Evolutionary conservation across 2,113 vertebrate species (phyloP).

Genomic region (Chlamydotis undulata): DNA sequence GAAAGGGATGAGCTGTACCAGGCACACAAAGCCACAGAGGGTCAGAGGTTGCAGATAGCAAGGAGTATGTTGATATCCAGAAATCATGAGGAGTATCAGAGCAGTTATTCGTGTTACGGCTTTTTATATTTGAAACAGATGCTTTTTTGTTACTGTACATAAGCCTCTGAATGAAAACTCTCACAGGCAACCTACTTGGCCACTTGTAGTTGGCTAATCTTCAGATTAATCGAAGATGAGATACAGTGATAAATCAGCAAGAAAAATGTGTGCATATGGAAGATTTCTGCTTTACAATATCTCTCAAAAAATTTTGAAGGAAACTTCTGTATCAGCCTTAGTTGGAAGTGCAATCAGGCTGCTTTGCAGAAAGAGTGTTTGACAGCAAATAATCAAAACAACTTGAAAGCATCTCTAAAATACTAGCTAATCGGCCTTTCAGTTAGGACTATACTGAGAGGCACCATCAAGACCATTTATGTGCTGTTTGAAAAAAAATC

Average conservation of each 20-base stretch:
- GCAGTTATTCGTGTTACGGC: neutral
- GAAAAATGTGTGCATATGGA: neutral
- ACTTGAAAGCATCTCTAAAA: neutral
- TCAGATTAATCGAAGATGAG: neutral
- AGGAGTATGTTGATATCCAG: neutral
- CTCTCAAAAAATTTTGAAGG: neutral
- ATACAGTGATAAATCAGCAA: neutral
- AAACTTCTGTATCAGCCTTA: neutral
- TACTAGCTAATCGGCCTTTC: constrained; percentile 1
- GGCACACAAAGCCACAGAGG: neutral
- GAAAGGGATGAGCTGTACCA: neutral
- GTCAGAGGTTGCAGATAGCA: neutral
- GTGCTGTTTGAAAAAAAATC: neutral
- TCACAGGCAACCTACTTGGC: accelerated
- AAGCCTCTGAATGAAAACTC: neutral
- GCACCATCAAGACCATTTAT: neutral
- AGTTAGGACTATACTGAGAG: neutral
- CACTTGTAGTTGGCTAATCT: neutral
- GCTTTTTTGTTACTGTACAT: neutral
- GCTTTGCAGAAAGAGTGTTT: neutral
- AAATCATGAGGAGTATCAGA: neutral
- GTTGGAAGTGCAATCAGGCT: neutral
- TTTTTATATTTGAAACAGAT: neutral
- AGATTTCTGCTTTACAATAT: neutral
- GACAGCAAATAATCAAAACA: neutral